Base-by-base conservation (phyloP, 2,113 vertebrate genomes). In the Tragelaphus imberbis region DNA sequence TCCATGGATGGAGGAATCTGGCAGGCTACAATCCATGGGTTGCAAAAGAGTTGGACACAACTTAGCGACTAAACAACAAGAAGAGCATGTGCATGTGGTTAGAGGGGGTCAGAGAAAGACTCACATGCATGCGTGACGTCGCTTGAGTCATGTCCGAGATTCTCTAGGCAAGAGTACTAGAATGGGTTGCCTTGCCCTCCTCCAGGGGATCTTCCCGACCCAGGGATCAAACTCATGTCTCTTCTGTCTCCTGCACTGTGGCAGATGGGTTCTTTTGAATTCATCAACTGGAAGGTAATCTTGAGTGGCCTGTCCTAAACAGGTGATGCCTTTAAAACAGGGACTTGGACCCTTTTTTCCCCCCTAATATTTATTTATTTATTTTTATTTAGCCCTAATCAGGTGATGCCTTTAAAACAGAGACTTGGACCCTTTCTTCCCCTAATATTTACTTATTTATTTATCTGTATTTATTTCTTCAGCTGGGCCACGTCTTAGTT, bases 121-220 rank as follows among this genome's bases (percentile, higher is more conserved):
- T 17, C 28, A 36, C 16, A 0, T 11, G 12, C 36, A 0, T 2
- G 36, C 12, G 0, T 44, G 36, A 44, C 44, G 71, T 75, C 6
- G 1, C 71, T 7, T 25, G 21, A 75, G 71, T 25, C 36, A 44
- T 14, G 36, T 27, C 36, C 23, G 0, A 77, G 71, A 44, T 25
- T 44, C 71, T 77, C 36, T 0, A 44, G 71, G 71, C 71, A 77
- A 44, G 23, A 77, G 44, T 25, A 44, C 36, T 77, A 27, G 36
- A 44, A 7, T 14, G 36, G 36, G 36, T 27, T 13, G 71, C 71
- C 23, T 44, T 2, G 71, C 71, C 23, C 71, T 77, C 71, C 71
- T 77, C 71, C 71, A 77, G 71, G 36, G 23, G 71, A 44, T 44
- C 36, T 27, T 44, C 71, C 23, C 6, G 1, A 77, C 71, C 23